Base-by-base conservation (phyloP, 2,113 vertebrate genomes). In the Apeltes quadracus region DNA sequence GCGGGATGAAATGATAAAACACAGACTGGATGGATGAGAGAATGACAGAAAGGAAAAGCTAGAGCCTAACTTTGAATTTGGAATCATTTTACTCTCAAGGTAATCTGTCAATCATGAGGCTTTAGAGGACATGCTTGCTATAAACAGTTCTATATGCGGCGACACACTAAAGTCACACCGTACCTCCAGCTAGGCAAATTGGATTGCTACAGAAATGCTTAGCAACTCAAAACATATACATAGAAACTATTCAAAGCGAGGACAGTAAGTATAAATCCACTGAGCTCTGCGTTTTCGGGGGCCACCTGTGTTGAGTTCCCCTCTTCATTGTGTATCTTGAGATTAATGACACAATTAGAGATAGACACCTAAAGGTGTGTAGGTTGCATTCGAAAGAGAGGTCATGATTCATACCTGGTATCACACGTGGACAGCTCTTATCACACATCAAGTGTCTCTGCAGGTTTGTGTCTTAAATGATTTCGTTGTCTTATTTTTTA, bases 1-100 rank as follows among this genome's bases (percentile, higher is more conserved):
- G 32, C 58, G 48, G 59, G 38, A 61, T 36, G 32, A 41, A 65
- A 38, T 53, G 46, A 51, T 36, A 27, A 18, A 25, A 50, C n/a
- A 13, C 48, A 38, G 46, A 66, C 20, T 5, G 10, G 32, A 38
- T 20, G 29, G 32, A 43, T 3, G 23, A 44, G 7, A 46, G 25
- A 6, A 16, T 11, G 3, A 22, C 16, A 20, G 63, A 34, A 11
- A 51, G 29, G 8, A 29, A 20, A 3, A 12, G 22, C 6, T 8
- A 10, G 51, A 34, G 32, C 32, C 6, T 32, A 32, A 34, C 6
- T 34, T 34, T 20, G 15, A 44, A 7, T 68, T 41, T 13, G 29
- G 0, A 55, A 29, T 7, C 51, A n/a, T 23, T 5, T 39, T 11
- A 22, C 6, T 43, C 5, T 56, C 36, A 27, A 27, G 64, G 16